Evolutionary conservation across 1,140 invertebrate species (phyloP).

Genomic region (Lethrus apterus): DNA sequence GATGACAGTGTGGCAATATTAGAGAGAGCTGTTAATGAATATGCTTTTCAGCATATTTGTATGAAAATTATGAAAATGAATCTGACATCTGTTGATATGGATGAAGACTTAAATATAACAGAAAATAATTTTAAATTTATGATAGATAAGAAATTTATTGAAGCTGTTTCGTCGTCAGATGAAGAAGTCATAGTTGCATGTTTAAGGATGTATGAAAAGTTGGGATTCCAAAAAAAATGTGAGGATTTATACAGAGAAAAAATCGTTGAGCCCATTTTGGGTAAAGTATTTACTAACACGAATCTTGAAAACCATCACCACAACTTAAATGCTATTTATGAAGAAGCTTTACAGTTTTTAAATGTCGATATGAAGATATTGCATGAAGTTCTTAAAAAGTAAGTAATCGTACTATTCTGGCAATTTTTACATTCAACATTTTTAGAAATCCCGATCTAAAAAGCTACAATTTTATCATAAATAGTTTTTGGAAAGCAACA

Average conservation of each 20-base stretch:
- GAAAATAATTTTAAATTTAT: slow-evolving; percentile 49
- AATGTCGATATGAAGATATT: slow-evolving; percentile 55
- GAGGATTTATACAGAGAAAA: slow-evolving; percentile 64
- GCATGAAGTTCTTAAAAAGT: slow-evolving; percentile 52
- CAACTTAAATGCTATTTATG: slow-evolving; percentile 67
- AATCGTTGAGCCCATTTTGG: slow-evolving; percentile 64
- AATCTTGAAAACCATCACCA: slow-evolving; percentile 55
- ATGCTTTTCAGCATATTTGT: slow-evolving; percentile 64
- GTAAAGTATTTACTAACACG: slow-evolving; percentile 67
- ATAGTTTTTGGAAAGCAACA: slow-evolving; percentile 85
- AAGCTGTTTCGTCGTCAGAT: slow-evolving; percentile 50
- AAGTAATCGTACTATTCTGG: too few relatives aligned
- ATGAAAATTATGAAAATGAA: too few relatives aligned
- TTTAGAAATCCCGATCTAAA: slow-evolving; percentile 38
- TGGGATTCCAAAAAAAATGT: slow-evolving; percentile 61
- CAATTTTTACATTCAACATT: too few relatives aligned
- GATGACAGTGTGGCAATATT: slow-evolving; percentile 35
- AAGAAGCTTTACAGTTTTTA: slow-evolving; percentile 65
- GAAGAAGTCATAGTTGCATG: slow-evolving; percentile 51
- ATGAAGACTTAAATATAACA: slow-evolving; percentile 40
- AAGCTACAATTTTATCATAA: slow-evolving; percentile 79
- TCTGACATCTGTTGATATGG: slow-evolving; percentile 44
- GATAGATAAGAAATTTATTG: slow-evolving; percentile 54
- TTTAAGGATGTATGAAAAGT: slow-evolving; percentile 57
- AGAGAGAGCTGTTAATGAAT: slow-evolving; percentile 43